These are phyloP conservation scores for Hyles euphorbiae DNA, from an alignment of 1,140 invertebrate species.

Conservation along the genomic window DNA sequence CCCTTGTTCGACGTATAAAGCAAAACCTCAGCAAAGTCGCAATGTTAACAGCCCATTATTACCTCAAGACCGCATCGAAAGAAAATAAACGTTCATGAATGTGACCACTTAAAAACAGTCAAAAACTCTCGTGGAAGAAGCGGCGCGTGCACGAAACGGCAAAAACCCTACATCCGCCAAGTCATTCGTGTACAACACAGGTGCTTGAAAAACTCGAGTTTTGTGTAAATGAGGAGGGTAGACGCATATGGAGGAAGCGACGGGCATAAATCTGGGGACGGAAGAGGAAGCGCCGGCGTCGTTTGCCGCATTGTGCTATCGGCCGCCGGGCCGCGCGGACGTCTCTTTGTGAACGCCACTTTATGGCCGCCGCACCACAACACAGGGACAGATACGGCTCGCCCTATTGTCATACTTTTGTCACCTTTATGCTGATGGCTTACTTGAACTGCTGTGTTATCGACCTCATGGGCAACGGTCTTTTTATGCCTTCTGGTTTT, in stretches of 20 bases:
- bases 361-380: slow-evolving; percentile 47
- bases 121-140: slow-evolving; percentile 5
- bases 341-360: slow-evolving; percentile 60
- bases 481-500: not conserved
- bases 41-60: too few relatives aligned
- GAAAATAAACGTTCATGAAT: too few relatives aligned
- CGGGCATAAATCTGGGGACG: slow-evolving; percentile 70
- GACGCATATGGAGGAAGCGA: slow-evolving; percentile 70
- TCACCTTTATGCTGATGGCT: slow-evolving; percentile 54
- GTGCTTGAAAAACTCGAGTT: slow-evolving; percentile 71
- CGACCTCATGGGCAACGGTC: not conserved
- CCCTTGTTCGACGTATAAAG: too few relatives aligned
- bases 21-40: too few relatives aligned
- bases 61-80: too few relatives aligned
- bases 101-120: slow-evolving; percentile 7
- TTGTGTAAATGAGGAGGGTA: slow-evolving; percentile 67
- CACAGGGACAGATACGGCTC: slow-evolving; percentile 47
- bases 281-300: slow-evolving; percentile 68
- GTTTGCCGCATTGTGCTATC: slow-evolving; percentile 71
- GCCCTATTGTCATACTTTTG: slow-evolving; percentile 49
- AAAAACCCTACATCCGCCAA: slow-evolving; percentile 47
- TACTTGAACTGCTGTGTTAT: slow-evolving; percentile 7
- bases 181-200: slow-evolving; percentile 53
- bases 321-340: slow-evolving; percentile 63
- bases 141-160: slow-evolving; percentile 22